Evolutionary conservation across 1,140 invertebrate genomes (phyloP), one percentile per base, ranked within the genome.

Genomic region (Drosophila rhopaloa): DNA sequence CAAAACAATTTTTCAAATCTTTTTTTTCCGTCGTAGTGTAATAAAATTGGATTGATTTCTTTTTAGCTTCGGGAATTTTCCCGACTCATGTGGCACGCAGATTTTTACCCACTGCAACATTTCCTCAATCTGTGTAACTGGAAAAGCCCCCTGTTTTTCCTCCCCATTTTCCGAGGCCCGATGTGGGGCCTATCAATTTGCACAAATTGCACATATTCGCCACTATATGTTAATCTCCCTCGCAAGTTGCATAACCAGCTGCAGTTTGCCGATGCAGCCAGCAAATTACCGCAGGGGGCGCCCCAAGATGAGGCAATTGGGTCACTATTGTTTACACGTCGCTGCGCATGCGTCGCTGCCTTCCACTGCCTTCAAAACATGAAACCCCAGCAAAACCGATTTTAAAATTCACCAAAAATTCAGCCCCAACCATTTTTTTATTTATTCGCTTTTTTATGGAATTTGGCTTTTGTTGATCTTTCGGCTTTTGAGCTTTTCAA

Each of bases 301-400:
- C 29, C 29, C 29, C 29, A 32, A 59, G 54, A 56, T 29, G 61
- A 19, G 79, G 53, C 70, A 83, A 82, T 48, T 82, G 80, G 80
- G 80, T 83, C 80, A 83, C 62, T 54, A 58, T 62, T 83, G 80
- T 83, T 83, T 79, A 73, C 56, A 61, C 61, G 68, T 59, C 47
- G 78, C 59, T 81, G 78, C 78, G 78, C 78, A 63, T 79, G 77
- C 77, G 76, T 59, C 56, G 51, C 35, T 53, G 66, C 48, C 38
- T 41, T 40, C 27, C 4, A 27, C 50, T 24, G n/a, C 7, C 14
- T 43, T 40, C 37, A 24, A 37, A 48, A 50, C 37, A 44, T 61
- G 57, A 71, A 60, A 54, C 10, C 41, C 50, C 53, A 50, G 60
- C 38, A 66, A 62, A 57, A 53, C 10, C 54, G 68, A 74, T 74